These are phyloP conservation scores for Boulengeromyrus knoepffleri DNA, from an alignment of 2,113 vertebrate genomes.

Conservation along the genomic window DNA sequence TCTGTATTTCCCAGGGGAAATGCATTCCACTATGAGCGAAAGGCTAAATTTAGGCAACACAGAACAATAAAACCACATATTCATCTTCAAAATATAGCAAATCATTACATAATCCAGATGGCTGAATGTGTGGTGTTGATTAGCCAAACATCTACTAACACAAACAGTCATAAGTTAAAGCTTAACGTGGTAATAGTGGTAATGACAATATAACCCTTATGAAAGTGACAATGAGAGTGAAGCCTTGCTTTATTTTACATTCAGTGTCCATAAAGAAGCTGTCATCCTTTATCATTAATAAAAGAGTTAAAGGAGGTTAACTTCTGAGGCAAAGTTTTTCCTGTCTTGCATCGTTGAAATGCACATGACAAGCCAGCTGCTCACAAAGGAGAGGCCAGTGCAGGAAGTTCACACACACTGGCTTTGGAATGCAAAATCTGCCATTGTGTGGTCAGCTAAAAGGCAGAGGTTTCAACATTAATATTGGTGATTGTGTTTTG, in stretches of 20 bases:
- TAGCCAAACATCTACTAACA: background rate
- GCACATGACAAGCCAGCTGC: background rate
- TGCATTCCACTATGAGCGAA: background rate
- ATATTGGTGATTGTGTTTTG: background rate
- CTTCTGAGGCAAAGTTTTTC: background rate
- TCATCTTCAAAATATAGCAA: conserved; percentile 7
- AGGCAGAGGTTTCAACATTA: background rate
- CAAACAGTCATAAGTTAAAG: background rate
- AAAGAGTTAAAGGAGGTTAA: background rate
- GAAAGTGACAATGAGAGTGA: background rate
- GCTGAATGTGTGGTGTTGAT: background rate
- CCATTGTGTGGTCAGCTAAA: background rate
- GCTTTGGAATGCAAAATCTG: background rate
- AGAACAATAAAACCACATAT: background rate
- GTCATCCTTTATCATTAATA: background rate
- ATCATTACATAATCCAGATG: background rate
- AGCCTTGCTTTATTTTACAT: background rate
- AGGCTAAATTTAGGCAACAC: background rate
- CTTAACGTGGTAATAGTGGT: background rate
- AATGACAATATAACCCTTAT: background rate
- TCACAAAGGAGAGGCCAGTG: background rate
- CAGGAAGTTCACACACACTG: background rate
- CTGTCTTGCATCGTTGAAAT: background rate
- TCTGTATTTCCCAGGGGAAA: background rate
- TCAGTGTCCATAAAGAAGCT: background rate